These are phyloP conservation scores for Lasiommata megera DNA, from an alignment of 2,888 invertebrate genomes.

Conservation along the genomic window DNA sequence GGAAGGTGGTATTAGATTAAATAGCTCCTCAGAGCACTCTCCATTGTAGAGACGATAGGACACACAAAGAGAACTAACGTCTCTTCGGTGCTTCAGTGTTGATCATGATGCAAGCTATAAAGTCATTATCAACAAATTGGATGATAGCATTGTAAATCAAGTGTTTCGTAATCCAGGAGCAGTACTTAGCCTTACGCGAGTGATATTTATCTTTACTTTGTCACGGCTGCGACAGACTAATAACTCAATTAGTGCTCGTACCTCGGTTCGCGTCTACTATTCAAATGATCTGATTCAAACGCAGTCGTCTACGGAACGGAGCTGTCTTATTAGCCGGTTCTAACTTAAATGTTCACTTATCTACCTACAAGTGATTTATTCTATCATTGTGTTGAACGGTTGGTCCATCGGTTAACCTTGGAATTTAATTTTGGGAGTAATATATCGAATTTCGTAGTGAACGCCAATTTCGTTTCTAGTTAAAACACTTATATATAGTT, in stretches of 20 bases:
- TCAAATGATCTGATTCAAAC: constrained; percentile 20
- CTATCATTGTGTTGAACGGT: background rate
- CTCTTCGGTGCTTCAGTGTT: no score
- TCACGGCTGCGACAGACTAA: constrained; percentile 29
- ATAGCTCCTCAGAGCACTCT: no score
- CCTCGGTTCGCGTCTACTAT: constrained; percentile 19
- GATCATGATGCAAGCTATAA: no score
- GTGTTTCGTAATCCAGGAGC: background rate
- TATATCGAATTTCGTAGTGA: no score
- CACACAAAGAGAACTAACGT: no score
- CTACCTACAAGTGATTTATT: background rate
- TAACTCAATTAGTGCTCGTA: constrained; percentile 34
- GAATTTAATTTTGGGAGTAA: no score
- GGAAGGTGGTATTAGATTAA: no score
- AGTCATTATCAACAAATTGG: background rate
- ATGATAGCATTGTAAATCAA: background rate
- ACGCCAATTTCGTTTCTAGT: no score
- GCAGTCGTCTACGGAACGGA: constrained; percentile 3
- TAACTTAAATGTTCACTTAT: background rate
- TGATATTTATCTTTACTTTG: constrained; percentile 9
- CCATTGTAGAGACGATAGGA: no score
- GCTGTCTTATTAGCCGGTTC: constrained; percentile 9
- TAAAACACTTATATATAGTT: no score
- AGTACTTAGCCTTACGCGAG: background rate
- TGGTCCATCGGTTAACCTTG: no score